These are phyloP conservation scores for Cinara cedri DNA, from an alignment of 2,888 invertebrate species.

Conservation along the genomic window DNA sequence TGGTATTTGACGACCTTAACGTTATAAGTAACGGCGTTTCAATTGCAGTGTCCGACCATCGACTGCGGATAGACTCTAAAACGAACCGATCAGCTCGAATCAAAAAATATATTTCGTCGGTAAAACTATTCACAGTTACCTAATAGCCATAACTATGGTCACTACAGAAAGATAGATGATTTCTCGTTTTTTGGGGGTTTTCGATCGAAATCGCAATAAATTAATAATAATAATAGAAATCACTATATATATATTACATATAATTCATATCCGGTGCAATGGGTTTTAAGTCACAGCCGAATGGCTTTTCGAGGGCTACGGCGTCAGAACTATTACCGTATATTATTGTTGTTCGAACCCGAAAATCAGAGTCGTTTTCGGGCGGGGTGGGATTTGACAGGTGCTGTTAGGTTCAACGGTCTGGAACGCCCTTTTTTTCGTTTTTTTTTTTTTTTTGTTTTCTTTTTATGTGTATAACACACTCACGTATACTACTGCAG, in stretches of 20 bases:
- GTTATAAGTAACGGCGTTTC: no score
- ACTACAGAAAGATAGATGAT: neutral
- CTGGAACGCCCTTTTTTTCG: constrained; percentile 54
- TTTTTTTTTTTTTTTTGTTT: constrained; percentile 12
- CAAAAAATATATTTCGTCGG: no score
- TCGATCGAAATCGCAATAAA: neutral
- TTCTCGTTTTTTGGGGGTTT: neutral
- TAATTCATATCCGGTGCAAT: constrained; percentile 53
- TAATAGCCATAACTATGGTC: no score
- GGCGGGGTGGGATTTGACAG: constrained; percentile 53
- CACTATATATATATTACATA: neutral
- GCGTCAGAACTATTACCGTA: constrained; percentile 51
- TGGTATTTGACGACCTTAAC: no score
- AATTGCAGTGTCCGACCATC: no score
- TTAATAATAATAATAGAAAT: constrained; percentile 24
- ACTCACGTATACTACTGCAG: neutral
- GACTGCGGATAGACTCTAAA: neutral
- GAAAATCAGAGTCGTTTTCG: constrained; percentile 49
- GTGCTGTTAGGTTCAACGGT: constrained; percentile 55
- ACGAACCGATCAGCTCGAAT: constrained; percentile 1
- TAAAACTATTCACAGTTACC: no score
- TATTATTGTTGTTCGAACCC: constrained; percentile 53
- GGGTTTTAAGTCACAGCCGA: constrained; percentile 51
- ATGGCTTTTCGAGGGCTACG: constrained; percentile 53
- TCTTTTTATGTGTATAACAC: constrained; percentile 9